phyloP scores from a whole-genome alignment of 2,797 vertebrate genomes.

The Alectoris magna region DNA sequence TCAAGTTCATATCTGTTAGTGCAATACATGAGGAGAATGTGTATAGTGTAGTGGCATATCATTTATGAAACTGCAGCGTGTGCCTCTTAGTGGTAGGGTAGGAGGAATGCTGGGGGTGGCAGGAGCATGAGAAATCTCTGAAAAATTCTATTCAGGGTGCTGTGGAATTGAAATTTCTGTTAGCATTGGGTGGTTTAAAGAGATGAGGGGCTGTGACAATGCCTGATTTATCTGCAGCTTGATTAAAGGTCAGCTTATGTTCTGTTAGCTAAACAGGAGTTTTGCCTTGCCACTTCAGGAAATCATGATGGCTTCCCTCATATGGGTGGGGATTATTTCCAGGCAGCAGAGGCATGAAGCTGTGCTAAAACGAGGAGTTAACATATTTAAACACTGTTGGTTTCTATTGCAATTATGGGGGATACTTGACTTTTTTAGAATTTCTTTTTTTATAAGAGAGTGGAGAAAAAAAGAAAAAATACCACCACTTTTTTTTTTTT shows the following conservation, averaged over 20 bases:
- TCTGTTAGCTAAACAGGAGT: background rate
- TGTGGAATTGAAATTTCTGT: background rate
- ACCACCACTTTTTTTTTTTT: background rate
- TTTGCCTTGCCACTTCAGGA: background rate
- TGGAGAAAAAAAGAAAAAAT: background rate
- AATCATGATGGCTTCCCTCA: background rate
- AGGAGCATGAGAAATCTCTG: background rate
- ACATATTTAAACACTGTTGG: background rate
- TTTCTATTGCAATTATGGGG: background rate
- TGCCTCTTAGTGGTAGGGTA: background rate
- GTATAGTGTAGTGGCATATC: background rate
- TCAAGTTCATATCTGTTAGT: background rate
- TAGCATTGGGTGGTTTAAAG: background rate
- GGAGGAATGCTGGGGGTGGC: background rate
- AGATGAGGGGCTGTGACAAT: background rate
- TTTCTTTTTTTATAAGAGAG: background rate
- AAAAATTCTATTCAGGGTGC: background rate
- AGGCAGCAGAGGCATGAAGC: background rate
- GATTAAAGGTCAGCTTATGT: background rate
- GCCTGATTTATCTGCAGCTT: background rate
- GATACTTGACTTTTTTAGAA: background rate
- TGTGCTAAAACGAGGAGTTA: background rate
- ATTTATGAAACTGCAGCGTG: background rate
- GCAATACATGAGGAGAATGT: background rate
- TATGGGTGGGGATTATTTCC: background rate